These are phyloP conservation scores for Hypomecis atomaria DNA, from an alignment of 2,888 invertebrate species.

Conservation along the genomic window DNA sequence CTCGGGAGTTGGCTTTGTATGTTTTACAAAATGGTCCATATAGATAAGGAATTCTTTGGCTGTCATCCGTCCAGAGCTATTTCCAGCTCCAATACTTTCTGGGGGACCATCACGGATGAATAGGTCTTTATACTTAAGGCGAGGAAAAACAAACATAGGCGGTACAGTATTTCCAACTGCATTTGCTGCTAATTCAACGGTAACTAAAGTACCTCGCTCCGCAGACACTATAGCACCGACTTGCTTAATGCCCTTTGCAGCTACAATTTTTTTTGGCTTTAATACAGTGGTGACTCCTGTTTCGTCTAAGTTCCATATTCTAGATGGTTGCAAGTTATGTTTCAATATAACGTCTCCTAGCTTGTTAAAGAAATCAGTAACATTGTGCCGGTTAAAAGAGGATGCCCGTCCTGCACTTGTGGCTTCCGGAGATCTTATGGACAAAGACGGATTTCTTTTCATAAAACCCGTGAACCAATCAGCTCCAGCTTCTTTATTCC, in stretches of 20 bases:
- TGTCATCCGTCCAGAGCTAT: conserved; percentile 16
- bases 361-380: neutral
- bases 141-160: conserved; percentile 12
- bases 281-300: conserved; percentile 43
- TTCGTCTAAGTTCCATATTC: conserved; percentile 35
- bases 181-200: conserved; percentile 38
- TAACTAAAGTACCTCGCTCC: conserved; percentile 54
- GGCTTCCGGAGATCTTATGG: conserved; percentile 29
- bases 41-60: conserved; percentile 10
- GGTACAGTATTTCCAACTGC: conserved; percentile 8
- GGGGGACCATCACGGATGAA: conserved; percentile 9
- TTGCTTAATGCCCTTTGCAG: conserved; percentile 42
- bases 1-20: conserved; percentile 10
- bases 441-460: conserved; percentile 25
- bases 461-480: conserved; percentile 36
- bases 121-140: conserved; percentile 5
- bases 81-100: conserved; percentile 11
- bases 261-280: conserved; percentile 41
- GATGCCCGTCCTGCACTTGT: conserved; percentile 28
- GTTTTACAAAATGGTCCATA: conserved; percentile 21
- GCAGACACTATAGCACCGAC: conserved; percentile 57
- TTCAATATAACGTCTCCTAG: neutral
- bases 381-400: conserved; percentile 23
- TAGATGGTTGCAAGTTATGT: conserved; percentile 5
- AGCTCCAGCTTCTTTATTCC: conserved; percentile 31